Conservation (phyloP, 2,797 vertebrate genomes). For the Pseudopleuronectes americanus region DNA sequence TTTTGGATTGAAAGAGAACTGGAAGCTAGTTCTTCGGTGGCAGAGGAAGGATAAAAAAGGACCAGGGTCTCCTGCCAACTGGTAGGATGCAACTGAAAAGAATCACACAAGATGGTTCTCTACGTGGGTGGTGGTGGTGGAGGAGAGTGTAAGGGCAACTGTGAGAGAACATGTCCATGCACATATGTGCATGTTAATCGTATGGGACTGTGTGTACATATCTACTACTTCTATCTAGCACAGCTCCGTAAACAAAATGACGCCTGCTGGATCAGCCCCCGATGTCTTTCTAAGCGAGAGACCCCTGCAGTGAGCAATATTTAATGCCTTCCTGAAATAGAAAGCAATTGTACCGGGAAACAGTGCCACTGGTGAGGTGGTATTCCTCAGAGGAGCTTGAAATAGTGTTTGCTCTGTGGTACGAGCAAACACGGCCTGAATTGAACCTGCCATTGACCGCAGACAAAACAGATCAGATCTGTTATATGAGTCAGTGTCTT, state of each 20-base stretch:
- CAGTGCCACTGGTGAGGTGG: constrained; percentile 2
- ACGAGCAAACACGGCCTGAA: neutral
- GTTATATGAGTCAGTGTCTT: neutral
- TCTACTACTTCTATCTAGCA: constrained; percentile 31
- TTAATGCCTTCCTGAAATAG: constrained; percentile 55
- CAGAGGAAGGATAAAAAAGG: constrained; percentile 41
- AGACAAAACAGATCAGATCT: neutral
- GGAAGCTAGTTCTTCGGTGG: constrained; percentile 45
- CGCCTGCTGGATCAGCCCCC: constrained; percentile 14
- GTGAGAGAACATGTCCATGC: constrained; percentile 6
- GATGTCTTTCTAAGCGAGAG: constrained; percentile 23
- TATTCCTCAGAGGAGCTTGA: neutral
- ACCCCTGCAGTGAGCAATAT: constrained; percentile 27
- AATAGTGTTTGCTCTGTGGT: no score
- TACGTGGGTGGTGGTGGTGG: constrained; percentile 54
- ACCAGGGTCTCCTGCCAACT: constrained; percentile 54
- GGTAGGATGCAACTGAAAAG: constrained; percentile 56
- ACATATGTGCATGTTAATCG: constrained; percentile 7
- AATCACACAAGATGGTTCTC: constrained; percentile 53
- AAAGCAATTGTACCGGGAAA: constrained; percentile 22
- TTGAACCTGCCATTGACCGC: neutral
- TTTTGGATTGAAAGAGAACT: constrained; percentile 51
- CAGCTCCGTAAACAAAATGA: constrained; percentile 39
- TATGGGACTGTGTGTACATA: constrained; percentile 16
- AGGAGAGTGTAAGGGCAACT: constrained; percentile 14